These are phyloP conservation scores for Vultur gryphus DNA, from an alignment of 2,797 vertebrate genomes.

Conservation along the genomic window DNA sequence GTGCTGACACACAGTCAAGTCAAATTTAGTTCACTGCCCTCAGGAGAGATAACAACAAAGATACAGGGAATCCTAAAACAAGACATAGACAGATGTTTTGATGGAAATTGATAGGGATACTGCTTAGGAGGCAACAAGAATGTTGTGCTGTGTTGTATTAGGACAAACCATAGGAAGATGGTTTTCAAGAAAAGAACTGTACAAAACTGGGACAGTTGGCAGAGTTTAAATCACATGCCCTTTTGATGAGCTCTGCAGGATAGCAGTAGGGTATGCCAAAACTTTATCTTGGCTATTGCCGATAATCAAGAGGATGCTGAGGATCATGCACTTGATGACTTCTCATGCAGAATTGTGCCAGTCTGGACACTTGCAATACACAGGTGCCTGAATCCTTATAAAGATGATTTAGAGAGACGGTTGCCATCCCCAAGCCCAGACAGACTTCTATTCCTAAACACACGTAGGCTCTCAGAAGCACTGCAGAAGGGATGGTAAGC, in stretches of 20 bases:
- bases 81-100: neutral
- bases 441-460: neutral
- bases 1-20: neutral
- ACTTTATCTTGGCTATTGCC: neutral
- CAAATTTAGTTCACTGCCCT: neutral
- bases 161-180: neutral
- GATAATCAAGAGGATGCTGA: neutral
- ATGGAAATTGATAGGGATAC: neutral
- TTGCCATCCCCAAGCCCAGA: neutral
- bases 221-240: neutral
- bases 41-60: neutral
- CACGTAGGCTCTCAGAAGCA: neutral
- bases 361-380: neutral
- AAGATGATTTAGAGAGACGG: neutral
- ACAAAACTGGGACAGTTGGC: neutral
- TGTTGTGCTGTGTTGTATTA: neutral
- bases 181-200: neutral
- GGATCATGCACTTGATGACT: neutral
- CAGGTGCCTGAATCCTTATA: neutral
- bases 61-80: neutral
- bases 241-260: neutral
- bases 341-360: neutral
- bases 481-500: neutral
- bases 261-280: neutral
- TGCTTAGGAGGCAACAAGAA: neutral